A percentile compares a stretch with the other conserved stretches of the same genome.
Evolutionary conservation across 2,113 vertebrate genomes (phyloP).

Genomic region (Collichthys lucidus): DNA sequence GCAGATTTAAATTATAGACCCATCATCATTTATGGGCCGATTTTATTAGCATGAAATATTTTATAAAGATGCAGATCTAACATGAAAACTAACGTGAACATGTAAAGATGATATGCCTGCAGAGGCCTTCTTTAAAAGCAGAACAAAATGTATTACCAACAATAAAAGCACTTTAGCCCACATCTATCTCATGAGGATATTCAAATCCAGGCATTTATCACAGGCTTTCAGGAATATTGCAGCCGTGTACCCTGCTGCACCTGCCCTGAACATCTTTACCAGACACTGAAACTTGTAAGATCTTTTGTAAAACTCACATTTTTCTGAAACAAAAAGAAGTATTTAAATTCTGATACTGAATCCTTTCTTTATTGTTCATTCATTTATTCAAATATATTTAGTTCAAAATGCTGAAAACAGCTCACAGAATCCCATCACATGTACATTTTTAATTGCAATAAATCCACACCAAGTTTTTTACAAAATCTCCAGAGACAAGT

Average conservation of each 20-base stretch:
- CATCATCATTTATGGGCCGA: not conserved
- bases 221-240: not conserved
- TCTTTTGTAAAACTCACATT: no score
- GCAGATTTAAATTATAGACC: not conserved
- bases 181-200: not conserved
- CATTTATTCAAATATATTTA: not conserved
- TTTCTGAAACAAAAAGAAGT: not conserved
- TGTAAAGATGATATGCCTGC: not conserved
- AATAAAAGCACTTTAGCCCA: not conserved
- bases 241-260: not conserved
- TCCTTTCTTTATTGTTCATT: not conserved
- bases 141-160: no score
- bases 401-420: not conserved
- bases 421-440: not conserved
- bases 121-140: not conserved
- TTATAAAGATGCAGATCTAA: not conserved
- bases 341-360: not conserved
- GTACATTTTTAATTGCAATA: not conserved
- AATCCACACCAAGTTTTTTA: not conserved
- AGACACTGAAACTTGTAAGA: not conserved
- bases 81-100: not conserved
- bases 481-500: not conserved
- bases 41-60: not conserved
- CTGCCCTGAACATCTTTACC: not conserved
- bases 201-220: not conserved